These are phyloP conservation scores for Incurvaria masculella DNA, from an alignment of 2,888 invertebrate species.

Conservation along the genomic window DNA sequence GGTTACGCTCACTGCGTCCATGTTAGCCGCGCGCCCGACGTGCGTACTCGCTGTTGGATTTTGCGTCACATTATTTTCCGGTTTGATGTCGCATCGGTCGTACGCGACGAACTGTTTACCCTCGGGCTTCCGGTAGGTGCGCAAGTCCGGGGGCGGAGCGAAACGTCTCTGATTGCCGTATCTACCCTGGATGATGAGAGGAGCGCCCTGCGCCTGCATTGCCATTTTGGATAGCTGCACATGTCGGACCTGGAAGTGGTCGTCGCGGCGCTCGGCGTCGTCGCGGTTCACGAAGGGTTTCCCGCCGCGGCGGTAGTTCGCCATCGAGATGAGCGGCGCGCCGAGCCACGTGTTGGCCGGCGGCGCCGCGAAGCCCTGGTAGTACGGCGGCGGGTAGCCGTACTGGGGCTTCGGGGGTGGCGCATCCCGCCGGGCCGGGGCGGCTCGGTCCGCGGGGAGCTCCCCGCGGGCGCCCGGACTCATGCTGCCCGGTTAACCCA, in stretches of 20 bases:
- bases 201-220: constrained; percentile 81
- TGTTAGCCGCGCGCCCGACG: constrained; percentile 50
- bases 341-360: constrained; percentile 72
- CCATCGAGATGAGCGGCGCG: constrained; percentile 77
- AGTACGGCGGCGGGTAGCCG: constrained; percentile 47
- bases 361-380: constrained; percentile 50
- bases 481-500: constrained; percentile 28
- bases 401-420: constrained; percentile 50
- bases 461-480: constrained; percentile 35
- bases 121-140: neutral
- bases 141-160: constrained; percentile 29
- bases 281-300: constrained; percentile 6
- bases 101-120: neutral
- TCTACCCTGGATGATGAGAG: constrained; percentile 71
- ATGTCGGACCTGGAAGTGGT: constrained; percentile 23
- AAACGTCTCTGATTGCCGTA: constrained; percentile 53
- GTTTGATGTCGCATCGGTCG: neutral
- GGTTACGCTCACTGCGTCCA: constrained; percentile 69
- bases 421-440: constrained; percentile 47
- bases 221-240: constrained; percentile 71
- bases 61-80: neutral
- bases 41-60: constrained; percentile 18
- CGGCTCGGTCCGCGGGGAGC: constrained; percentile 38
- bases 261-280: constrained; percentile 25
- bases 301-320: constrained; percentile 52